These are phyloP conservation scores for Chelon labrosus DNA, from an alignment of 2,797 vertebrate genomes.

Conservation along the genomic window DNA sequence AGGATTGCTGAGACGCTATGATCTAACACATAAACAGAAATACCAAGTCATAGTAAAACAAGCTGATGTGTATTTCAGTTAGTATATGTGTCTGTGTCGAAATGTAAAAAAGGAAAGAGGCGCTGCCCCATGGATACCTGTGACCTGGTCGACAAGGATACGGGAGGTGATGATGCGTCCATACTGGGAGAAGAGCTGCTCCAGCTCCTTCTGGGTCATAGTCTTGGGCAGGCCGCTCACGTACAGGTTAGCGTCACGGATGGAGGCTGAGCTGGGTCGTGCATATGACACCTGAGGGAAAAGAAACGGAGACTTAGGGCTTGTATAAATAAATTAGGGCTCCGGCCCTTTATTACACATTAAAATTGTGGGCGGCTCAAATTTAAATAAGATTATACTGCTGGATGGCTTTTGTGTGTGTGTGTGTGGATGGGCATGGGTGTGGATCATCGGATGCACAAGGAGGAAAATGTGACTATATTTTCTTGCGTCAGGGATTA, in stretches of 20 bases:
- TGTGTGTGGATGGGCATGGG: constrained; percentile 1
- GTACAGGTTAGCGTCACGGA: constrained; percentile 99
- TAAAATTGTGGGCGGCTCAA: constrained; percentile 11
- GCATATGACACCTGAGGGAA: constrained; percentile 95
- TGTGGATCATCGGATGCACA: constrained; percentile 42
- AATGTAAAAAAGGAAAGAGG: constrained; percentile 62
- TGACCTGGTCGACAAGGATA: constrained; percentile 99
- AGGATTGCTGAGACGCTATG: background rate
- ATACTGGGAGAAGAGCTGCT: constrained; percentile 99
- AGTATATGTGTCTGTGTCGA: constrained; percentile 7
- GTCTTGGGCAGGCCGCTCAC: constrained; percentile 99
- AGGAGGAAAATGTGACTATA: constrained; percentile 51
- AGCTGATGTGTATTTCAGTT: background rate
- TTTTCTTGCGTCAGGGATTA: constrained; percentile 61
- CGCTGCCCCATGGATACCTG: constrained; percentile 91
- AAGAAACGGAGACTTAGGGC: constrained; percentile 14
- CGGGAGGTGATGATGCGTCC: constrained; percentile 99
- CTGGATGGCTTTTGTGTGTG: constrained; percentile 4
- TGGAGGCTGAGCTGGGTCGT: constrained; percentile 98
- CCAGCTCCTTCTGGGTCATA: constrained; percentile 99
- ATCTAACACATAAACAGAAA: background rate
- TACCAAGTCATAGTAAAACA: no score
- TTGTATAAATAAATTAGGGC: constrained; percentile 18
- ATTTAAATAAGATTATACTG: constrained; percentile 27
- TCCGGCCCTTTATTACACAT: constrained; percentile 18